These are phyloP conservation scores for Cheirogaleus major DNA, from an alignment of 2,797 vertebrate genomes.

Conservation along the genomic window DNA sequence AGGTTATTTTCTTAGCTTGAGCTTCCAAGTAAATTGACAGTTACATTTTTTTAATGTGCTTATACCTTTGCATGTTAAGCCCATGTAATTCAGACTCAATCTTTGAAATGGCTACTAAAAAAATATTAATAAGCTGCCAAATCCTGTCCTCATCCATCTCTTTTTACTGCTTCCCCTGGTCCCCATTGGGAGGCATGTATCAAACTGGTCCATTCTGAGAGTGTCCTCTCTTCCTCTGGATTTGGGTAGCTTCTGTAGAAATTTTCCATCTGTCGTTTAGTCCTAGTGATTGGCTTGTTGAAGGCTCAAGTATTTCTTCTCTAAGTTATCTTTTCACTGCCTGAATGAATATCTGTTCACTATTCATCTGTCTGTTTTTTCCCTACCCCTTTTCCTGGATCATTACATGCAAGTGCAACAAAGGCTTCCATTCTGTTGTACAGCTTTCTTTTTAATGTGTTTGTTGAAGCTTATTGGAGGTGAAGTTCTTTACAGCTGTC, in stretches of 20 bases:
- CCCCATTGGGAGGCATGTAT: slow-evolving; percentile 55
- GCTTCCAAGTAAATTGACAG: slow-evolving; percentile 45
- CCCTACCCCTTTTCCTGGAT: slow-evolving; percentile 54
- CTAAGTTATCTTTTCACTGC: slow-evolving; percentile 60
- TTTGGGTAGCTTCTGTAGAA: slow-evolving; percentile 83
- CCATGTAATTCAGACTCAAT: slow-evolving; percentile 71
- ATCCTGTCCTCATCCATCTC: slow-evolving; percentile 33
- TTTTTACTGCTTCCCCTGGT: slow-evolving; percentile 35
- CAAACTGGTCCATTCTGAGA: slow-evolving; percentile 77
- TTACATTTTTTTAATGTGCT: slow-evolving; percentile 49
- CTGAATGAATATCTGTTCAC: no score
- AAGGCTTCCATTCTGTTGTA: slow-evolving; percentile 53
- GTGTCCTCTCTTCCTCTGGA: slow-evolving; percentile 78
- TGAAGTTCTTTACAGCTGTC: slow-evolving; percentile 70
- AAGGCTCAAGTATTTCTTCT: slow-evolving; percentile 63
- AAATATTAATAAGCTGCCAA: slow-evolving; percentile 64
- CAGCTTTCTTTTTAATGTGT: slow-evolving; percentile 44
- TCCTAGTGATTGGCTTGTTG: slow-evolving; percentile 55
- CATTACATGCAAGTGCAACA: slow-evolving; percentile 54
- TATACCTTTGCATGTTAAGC: slow-evolving; percentile 71
- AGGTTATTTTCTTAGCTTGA: slow-evolving; percentile 43
- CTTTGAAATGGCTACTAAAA: slow-evolving; percentile 64
- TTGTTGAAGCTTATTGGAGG: slow-evolving; percentile 64
- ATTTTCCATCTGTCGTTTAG: slow-evolving; percentile 83
- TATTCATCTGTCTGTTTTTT: slow-evolving; percentile 55